Evolutionary conservation across 2,888 invertebrate genomes (phyloP).

Genomic region (Cephus pygmeus): DNA sequence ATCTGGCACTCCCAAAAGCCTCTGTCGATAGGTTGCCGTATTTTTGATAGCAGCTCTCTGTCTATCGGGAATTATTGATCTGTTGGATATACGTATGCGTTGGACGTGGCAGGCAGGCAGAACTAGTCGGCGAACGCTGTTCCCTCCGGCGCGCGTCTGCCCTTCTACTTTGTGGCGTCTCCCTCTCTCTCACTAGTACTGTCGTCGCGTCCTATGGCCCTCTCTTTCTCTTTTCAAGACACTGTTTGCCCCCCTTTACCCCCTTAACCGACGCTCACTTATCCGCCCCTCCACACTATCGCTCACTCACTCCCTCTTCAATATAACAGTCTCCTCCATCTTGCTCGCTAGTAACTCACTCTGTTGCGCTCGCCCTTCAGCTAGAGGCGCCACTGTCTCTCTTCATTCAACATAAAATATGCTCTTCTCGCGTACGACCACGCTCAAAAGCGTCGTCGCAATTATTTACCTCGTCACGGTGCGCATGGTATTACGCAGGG

Average conservation of each 20-base stretch:
- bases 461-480: background rate
- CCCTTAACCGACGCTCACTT: background rate
- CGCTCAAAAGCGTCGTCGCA: background rate
- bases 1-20: background rate
- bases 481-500: background rate
- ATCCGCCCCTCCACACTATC: background rate
- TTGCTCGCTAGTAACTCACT: background rate
- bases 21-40: background rate
- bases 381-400: background rate
- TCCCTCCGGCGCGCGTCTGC: conserved; percentile 60
- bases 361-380: background rate
- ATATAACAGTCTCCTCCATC: background rate
- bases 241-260: conserved; percentile 13
- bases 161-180: conserved; percentile 37
- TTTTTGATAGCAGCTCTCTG: background rate
- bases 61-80: conserved; percentile 58
- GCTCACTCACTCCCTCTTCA: background rate
- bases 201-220: background rate
- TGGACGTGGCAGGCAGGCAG: conserved; percentile 33
- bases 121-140: conserved; percentile 50
- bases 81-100: conserved; percentile 36
- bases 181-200: conserved; percentile 7
- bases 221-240: conserved; percentile 14
- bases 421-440: conserved; percentile 6
- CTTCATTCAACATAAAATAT: background rate